Evolutionary conservation across 1,140 invertebrate species (phyloP), one percentile per base, ranked within the genome.

Genomic region (Globodera rostochiensis): DNA sequence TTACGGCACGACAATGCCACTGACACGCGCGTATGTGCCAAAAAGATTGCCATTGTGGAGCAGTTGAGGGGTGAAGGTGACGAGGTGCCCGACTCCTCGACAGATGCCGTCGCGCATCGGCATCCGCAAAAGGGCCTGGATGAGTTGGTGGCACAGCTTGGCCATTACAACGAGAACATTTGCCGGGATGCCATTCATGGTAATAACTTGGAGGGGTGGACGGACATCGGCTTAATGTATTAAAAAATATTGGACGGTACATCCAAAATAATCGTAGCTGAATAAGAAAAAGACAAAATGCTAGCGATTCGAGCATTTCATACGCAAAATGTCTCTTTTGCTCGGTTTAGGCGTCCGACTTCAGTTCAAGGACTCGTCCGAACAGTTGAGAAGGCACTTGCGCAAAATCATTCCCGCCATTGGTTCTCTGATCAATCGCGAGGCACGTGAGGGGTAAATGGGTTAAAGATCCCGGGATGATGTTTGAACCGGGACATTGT

Each of bases 161-260:
- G 64, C 13, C 77, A 78, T 47, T 70, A 78, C 77, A 78, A 78
- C 49, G 77, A 78, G 11, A 78, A 78, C 70, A 78, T 78, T 21
- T 49, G 77, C 70, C 66, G 60, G 15, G 70, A 66, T 64, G 77
- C 77, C 11, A 78, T 78, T 49, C 70, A 70, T 69, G 77, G 77
- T 78, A 25, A 36, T 36, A 13, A 15, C 15, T 19, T 4, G 15
- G 57, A 64, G 57, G 19, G 11, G 36, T 36, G 36, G 1, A 36
- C 36, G 36, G 36, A 36, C 36, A 36, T 1, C 36, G 36, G 36
- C 36, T 36, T 36, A 36, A 36, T 36, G 36, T 36, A 36, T 36
- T 36, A 36, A 36, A 36, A 36, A 36, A 36, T 36, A 36, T 36
- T 36, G 36, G 36, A 36, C 36, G 57, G 13, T 3, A 53, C 53